These are phyloP conservation scores for Ormyrus pomaceus DNA, from an alignment of 2,888 invertebrate genomes.

Conservation along the genomic window DNA sequence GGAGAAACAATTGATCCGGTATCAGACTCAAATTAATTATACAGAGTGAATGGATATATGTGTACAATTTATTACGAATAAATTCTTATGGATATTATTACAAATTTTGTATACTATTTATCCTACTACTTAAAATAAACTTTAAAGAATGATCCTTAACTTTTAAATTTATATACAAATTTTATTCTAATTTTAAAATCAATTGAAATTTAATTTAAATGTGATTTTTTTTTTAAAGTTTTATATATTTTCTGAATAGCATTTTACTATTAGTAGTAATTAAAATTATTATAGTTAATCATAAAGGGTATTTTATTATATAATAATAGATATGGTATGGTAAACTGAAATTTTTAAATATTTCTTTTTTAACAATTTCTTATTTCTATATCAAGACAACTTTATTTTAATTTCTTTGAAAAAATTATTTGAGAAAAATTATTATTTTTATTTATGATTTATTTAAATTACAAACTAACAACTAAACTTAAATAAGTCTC, in stretches of 20 bases:
- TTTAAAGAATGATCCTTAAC: not conserved
- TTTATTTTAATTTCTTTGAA: no score
- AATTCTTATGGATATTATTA: conserved; percentile 49
- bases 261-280: not conserved
- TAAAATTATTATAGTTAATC: not conserved
- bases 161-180: no score
- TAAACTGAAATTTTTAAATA: not conserved
- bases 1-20: conserved; percentile 95
- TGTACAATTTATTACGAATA: conserved; percentile 54
- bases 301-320: no score
- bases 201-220: no score
- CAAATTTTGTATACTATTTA: conserved; percentile 13
- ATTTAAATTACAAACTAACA: no score
- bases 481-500: conserved; percentile 59
- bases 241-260: conserved; percentile 62
- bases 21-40: conserved; percentile 48
- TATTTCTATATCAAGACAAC: no score
- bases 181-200: no score
- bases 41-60: conserved; percentile 25
- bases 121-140: conserved; percentile 1
- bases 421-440: not conserved
- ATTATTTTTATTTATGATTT: not conserved
- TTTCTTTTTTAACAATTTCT: no score
- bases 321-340: no score
- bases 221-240: not conserved